Base-by-base conservation (phyloP, 2,888 invertebrate genomes). In the Germaria angustata region DNA sequence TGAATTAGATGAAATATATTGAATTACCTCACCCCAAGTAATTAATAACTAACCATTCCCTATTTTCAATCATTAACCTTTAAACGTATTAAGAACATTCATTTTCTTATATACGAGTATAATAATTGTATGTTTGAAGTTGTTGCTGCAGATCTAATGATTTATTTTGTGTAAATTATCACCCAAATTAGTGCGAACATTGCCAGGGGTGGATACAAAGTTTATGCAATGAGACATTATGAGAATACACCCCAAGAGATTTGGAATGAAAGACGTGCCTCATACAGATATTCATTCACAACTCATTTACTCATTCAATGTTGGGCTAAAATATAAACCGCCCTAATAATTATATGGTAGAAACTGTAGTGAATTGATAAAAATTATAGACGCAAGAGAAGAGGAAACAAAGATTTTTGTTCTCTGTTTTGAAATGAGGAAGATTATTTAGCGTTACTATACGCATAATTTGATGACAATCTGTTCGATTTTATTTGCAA, bases 81-180 rank as follows among this genome's bases (percentile, higher is more conserved):
- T 73, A 73, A 73, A 72, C n/a, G 9, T 57, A 72, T 72, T 68
- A 51, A 41, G 59, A 63, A 59, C 41, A 20, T 55, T 20, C 57
- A 55, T 55, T 9, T 22, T 44, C 24, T 32, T 34, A 6, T n/a
- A n/a, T 20, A n/a, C 8, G 32, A n/a, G 8, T 2, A 55, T 24
- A 53, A 63, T 80, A 73, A 80, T 80, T 66, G 44, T 66, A 73
- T 66, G 39, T 59, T 69, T 59, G 41, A 11, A 66, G 51, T 80
- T 61, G 59, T 36, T 34, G 34, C 34, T 28, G 15, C 44, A 84
- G 84, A 84, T 86, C 84, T 84, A 86, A 87, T 86, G 86, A 87
- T 87, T 87, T 86, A 86, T 86, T 85, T 87, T 84, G 86, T 85
- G 85, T 85, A 86, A 86, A 86, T 87, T 85, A 84, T 83, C 83